Evolutionary conservation across 2,113 vertebrate species (phyloP), one percentile per base, ranked within the genome.

Genomic region (Halichoeres trimaculatus): DNA sequence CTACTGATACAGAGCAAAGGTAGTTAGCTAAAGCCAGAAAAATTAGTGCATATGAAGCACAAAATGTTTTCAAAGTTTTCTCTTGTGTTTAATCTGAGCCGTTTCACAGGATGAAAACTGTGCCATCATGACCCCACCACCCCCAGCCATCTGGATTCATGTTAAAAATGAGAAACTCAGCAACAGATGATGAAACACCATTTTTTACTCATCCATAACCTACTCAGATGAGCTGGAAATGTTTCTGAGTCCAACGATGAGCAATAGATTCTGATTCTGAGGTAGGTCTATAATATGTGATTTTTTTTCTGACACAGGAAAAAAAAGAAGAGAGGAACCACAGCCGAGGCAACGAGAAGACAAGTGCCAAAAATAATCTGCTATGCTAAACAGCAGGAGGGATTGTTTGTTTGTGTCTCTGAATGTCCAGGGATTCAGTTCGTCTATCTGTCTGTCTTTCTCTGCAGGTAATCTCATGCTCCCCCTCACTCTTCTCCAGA

Each of bases 61-160:
- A 30, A 30, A 30, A 30, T 30, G 30, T 6, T 4, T 30, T 5
- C 3, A 51, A 43, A 34, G 2, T 50, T 50, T 30, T 19, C 38
- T 57, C n/a, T 2, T 47, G 4, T 38, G 30, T 52, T 61, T 51
- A 17, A 24, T 20, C 61, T 57, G 53, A 51, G 45, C 53, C 58
- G 43, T 12, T 53, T 30, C 10, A 45, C 40, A 50, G 35, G 9
- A 41, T 53, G 47, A 43, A 48, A 26, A 20, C 19, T 35, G 16
- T 26, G 38, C 59, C 16, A 26, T 35, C 41, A 11, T 40, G 38
- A 36, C 14, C 43, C 10, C 65, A 68, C 56, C 52, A 59, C 70
- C 34, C 63, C 2, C 12, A 41, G 48, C 73, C 74, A 70, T 65
- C 74, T 69, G 54, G 53, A 60, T n/a, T 26, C 24, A 69, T 19